phyloP scores from a whole-genome alignment of 2,113 vertebrate genomes.

The Heterotilapia buettikoferi region DNA sequence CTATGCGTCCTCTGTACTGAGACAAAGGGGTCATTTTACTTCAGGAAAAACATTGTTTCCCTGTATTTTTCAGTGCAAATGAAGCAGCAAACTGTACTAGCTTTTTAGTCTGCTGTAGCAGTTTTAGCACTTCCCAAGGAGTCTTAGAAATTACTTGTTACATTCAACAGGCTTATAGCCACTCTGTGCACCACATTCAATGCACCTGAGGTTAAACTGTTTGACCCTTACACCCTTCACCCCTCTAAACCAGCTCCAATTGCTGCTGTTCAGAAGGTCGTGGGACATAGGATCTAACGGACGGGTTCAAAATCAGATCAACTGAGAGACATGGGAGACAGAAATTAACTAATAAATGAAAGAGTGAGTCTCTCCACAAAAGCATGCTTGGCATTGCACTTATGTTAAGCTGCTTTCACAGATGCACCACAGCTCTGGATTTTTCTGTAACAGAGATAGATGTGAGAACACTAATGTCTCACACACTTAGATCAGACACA shows the following conservation, averaged over 20 bases:
- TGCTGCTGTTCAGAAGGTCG: neutral
- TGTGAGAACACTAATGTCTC: neutral
- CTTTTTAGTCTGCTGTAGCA: neutral
- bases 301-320: neutral
- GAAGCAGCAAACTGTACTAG: neutral
- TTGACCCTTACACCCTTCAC: neutral
- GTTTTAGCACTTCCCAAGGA: neutral
- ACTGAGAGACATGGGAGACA: neutral
- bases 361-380: neutral
- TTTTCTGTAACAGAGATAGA: neutral
- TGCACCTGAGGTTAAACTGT: neutral
- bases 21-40: conserved; percentile 61
- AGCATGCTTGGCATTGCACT: neutral
- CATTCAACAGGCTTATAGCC: neutral
- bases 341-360: neutral
- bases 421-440: neutral
- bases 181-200: neutral
- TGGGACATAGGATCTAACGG: neutral
- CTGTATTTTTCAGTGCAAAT: neutral
- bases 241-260: neutral
- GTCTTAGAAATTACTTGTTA: neutral
- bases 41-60: conserved; percentile 2
- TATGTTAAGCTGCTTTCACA: neutral
- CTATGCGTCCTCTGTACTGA: conserved; percentile 37
- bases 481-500: neutral